Evolutionary conservation across 1,140 invertebrate genomes (phyloP), one percentile per base, ranked within the genome.

Genomic region (Drosophila saltans): DNA sequence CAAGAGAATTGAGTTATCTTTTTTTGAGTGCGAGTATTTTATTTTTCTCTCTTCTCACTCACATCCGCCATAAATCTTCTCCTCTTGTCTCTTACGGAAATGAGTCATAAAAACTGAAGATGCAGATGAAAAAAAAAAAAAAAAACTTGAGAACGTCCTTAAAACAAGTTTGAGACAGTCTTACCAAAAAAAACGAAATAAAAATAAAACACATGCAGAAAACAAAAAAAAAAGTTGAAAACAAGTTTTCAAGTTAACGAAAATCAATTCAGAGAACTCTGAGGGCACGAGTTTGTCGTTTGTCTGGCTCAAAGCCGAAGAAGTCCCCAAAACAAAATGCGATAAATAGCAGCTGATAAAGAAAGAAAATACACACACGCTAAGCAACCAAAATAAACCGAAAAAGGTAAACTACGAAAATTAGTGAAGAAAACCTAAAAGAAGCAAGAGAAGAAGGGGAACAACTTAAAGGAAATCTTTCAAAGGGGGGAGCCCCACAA

Each of bases 261-360:
- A 36, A 73, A 82, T 82, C 79, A 88, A 73, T 81, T 88, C 83
- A 69, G 69, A 41, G 26, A 36, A 55, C 45, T 28, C 45, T 28
- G 57, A 33, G 40, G 73, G 75, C 81, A 86, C 82, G 81, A 85
- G 79, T 70, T 73, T 75, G 74, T 57, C 62, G 78, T 74, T 59
- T 41, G 39, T 66, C 59, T 65, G 40, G 59, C 30, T 39, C 30
- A 33, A 59, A 21, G 36, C 57, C 41, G 24, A 64, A 60, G 65
- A 56, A 39, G n/a, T 26, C 28, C 24, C 28, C 55, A 69, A 59
- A 62, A 56, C 45, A 21, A 57, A 78, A 59, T 7, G 26, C 64
- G 79, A 88, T 86, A 88, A 86, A 86, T 80, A 82, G 79, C 79
- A 83, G 82, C 83, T 88, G 79, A 86, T 86, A 86, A 86, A 88